Evolutionary conservation across 2,113 vertebrate species (phyloP), one percentile per base, ranked within the genome.

Genomic region (Pimephales promelas): DNA sequence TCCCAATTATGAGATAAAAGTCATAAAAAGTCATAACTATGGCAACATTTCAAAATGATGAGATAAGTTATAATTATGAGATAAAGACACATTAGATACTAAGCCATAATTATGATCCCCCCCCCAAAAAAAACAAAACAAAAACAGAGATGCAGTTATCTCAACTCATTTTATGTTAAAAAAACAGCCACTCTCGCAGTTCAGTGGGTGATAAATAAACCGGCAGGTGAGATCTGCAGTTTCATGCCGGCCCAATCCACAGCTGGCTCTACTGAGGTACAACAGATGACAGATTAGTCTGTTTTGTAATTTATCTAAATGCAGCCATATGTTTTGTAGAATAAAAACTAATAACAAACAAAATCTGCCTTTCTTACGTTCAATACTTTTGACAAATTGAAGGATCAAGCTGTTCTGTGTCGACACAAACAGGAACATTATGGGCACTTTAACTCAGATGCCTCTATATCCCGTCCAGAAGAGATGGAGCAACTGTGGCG

Each of bases 361-460:
- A 34, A 34, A 34, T 34, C 28, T 66, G 11, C 14, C 24, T 73
- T 47, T 26, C 10, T 47, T 18, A 26, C 4, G 13, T 47, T 14
- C 2, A 47, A 18, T 7, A 22, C 2, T 43, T 71, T 43, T 71
- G 36, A n/a, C 68, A 7, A 43, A 26, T 47, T 73, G 13, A 14
- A 47, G 43, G n/a, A 49, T 73, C 70, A 47, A 3, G 70, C 70
- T 26, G 70, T 73, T 8, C 70, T 72, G 64, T 68, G 70, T 14
- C n/a, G 11, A 47, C 70, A 16, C 70, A 18, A 73, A 47, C 11
- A n/a, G 40, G 43, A 24, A 73, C 43, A 24, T 47, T 8, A 45
- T 73, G 70, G 40, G n/a, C 40, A 8, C 10, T 43, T 34, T 70
- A 34, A 6, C 20, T 36, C 31, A 22, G 64, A 34, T 1, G 66